Percentiles rank a stretch among this genome's conserved stretches.
Conservation (phyloP, 2,113 vertebrate species). For the Tupaia tana region DNA sequence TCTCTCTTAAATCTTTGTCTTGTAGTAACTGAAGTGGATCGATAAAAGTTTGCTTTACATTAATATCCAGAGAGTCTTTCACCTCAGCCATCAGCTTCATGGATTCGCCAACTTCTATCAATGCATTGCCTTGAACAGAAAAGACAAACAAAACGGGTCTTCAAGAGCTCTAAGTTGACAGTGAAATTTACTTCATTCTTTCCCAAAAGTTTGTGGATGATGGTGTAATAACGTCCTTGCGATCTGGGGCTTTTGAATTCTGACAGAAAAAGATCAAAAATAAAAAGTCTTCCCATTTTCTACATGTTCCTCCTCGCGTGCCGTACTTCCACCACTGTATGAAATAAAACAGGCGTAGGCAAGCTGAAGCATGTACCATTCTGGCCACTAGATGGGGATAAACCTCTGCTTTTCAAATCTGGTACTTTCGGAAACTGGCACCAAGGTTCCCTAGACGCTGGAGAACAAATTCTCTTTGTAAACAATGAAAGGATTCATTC, state of each 20-base stretch:
- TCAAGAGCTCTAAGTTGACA: not conserved
- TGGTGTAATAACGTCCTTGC: not conserved
- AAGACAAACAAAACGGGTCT: not conserved
- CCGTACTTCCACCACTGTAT: not conserved
- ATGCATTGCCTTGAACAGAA: constrained; percentile 88
- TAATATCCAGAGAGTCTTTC: constrained; percentile 96
- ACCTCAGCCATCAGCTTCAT: constrained; percentile 97
- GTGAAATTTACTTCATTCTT: not conserved
- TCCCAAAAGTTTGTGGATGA: not conserved
- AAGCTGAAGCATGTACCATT: not conserved
- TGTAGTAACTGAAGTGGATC: constrained; percentile 95
- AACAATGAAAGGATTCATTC: constrained; percentile 41
- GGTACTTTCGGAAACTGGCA: not conserved
- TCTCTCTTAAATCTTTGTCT: constrained; percentile 97
- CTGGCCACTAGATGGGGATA: constrained; percentile 59
- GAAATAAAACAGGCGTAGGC: not conserved
- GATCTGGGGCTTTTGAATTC: not conserved
- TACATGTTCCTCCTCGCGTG: not conserved
- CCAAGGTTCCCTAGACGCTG: constrained; percentile 37
- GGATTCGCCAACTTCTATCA: constrained; percentile 93
- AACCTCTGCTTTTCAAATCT: not conserved
- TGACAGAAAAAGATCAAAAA: not conserved
- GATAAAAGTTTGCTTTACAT: constrained; percentile 96
- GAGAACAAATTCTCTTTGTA: constrained; percentile 53
- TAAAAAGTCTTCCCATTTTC: not conserved